phyloP scores from a whole-genome alignment of 2,888 invertebrate genomes.

The Venusia cambrica region DNA sequence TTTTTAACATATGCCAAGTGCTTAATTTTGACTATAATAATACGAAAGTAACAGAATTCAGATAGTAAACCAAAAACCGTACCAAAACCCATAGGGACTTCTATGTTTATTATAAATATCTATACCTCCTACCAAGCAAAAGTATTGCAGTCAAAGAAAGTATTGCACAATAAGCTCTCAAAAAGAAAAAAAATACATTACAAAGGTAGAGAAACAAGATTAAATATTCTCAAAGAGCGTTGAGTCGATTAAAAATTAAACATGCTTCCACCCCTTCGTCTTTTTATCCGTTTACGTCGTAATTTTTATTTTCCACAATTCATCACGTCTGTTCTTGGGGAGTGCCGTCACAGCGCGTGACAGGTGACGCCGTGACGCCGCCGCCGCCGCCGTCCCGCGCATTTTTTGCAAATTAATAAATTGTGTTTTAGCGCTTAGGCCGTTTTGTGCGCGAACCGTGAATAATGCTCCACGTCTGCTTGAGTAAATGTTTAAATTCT shows the following conservation, averaged over 20 bases:
- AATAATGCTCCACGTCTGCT: conserved; percentile 33
- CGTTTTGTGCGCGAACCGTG: conserved; percentile 39
- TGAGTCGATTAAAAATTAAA: conserved; percentile 59
- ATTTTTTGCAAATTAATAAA: conserved; percentile 61
- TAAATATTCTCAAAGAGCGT: conserved; percentile 37
- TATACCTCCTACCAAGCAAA: no score
- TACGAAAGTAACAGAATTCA: no score
- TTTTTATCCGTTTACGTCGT: conserved; percentile 54
- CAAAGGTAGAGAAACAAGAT: conserved; percentile 32
- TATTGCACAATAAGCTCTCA: not conserved
- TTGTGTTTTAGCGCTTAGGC: conserved; percentile 50
- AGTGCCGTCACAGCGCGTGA: conserved; percentile 48
- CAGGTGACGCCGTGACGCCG: conserved; percentile 64
- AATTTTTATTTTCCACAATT: conserved; percentile 70
- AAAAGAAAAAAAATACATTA: conserved; percentile 11
- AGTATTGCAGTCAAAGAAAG: no score
- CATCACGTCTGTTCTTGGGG: conserved; percentile 55
- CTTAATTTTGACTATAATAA: no score
- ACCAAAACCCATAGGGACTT: no score
- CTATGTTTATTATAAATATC: no score
- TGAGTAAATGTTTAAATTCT: conserved; percentile 32
- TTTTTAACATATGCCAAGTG: no score
- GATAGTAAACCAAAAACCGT: no score
- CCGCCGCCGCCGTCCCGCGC: conserved; percentile 27
- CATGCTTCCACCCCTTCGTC: conserved; percentile 42